Percentiles rank a stretch among this genome's conserved stretches.
Conservation (phyloP, 2,797 vertebrate species). For the Coluber constrictor region DNA sequence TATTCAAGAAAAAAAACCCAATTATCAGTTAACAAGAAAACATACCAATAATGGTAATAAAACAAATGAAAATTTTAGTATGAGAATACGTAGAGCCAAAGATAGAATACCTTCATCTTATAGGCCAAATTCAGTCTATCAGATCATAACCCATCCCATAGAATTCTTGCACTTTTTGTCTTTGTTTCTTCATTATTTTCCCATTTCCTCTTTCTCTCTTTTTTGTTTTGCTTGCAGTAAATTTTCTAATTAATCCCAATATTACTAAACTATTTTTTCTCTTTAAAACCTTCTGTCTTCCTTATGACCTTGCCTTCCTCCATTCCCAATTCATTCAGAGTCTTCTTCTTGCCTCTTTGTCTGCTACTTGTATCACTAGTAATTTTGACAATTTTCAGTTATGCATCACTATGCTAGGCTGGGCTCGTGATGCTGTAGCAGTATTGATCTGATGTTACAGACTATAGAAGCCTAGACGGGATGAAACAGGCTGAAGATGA, state of each 20-base stretch:
- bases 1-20: not conserved
- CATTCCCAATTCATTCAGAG: not conserved
- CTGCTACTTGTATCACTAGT: not conserved
- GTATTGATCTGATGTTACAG: not conserved
- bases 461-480: not conserved
- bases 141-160: not conserved
- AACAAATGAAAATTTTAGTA: slow-evolving; percentile 1
- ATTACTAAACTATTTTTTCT: not conserved
- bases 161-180: not conserved
- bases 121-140: not conserved
- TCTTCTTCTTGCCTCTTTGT: not conserved
- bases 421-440: not conserved
- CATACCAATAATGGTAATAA: not conserved
- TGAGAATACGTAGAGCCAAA: not conserved
- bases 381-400: not conserved
- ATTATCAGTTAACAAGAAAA: not conserved
- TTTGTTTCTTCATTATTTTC: not conserved
- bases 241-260: not conserved
- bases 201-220: not conserved
- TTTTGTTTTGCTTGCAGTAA: not conserved
- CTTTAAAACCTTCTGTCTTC: not conserved
- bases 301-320: not conserved
- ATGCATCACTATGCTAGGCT: not conserved
- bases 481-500: not conserved
- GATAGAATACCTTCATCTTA: not conserved